Evolutionary conservation across 2,888 invertebrate species (phyloP).

Genomic region (Aspidiotus destructor): DNA sequence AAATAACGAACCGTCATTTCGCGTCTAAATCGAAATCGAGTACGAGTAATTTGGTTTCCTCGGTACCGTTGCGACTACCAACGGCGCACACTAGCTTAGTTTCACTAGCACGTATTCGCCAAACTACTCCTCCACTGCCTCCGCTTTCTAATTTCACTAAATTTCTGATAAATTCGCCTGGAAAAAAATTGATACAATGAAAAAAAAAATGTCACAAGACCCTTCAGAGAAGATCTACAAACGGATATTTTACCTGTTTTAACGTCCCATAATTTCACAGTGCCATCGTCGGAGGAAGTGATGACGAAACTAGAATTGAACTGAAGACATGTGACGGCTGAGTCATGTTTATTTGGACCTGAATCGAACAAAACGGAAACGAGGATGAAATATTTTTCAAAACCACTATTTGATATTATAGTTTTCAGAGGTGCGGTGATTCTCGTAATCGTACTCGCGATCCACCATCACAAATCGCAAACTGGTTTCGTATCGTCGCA

Average conservation of each 20-base stretch:
- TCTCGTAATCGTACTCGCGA: too few relatives aligned
- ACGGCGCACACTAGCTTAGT: constrained; percentile 97
- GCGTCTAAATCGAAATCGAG: constrained; percentile 87
- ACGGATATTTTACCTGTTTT: constrained; percentile 57
- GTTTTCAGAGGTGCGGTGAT: too few relatives aligned
- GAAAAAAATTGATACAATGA: constrained; percentile 35
- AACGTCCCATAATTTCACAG: constrained; percentile 98
- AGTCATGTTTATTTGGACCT: constrained; percentile 94
- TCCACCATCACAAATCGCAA: too few relatives aligned
- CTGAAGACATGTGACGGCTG: constrained; percentile 96
- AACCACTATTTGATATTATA: too few relatives aligned
- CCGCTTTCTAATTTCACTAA: constrained; percentile 87
- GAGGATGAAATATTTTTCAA: too few relatives aligned
- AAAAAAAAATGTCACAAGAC: not conserved
- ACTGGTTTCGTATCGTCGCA: too few relatives aligned
- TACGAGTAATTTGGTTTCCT: constrained; percentile 95
- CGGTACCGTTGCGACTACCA: constrained; percentile 95
- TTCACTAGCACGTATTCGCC: constrained; percentile 91
- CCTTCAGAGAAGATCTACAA: not conserved
- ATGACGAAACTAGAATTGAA: constrained; percentile 95
- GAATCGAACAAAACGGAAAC: constrained; percentile 35
- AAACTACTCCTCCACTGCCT: constrained; percentile 96
- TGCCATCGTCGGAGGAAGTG: constrained; percentile 98
- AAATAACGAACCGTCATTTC: constrained; percentile 37
- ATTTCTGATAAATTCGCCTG: constrained; percentile 85